Evolutionary conservation across 2,888 invertebrate species (phyloP).

Genomic region (Malthinus seriepunctatus): DNA sequence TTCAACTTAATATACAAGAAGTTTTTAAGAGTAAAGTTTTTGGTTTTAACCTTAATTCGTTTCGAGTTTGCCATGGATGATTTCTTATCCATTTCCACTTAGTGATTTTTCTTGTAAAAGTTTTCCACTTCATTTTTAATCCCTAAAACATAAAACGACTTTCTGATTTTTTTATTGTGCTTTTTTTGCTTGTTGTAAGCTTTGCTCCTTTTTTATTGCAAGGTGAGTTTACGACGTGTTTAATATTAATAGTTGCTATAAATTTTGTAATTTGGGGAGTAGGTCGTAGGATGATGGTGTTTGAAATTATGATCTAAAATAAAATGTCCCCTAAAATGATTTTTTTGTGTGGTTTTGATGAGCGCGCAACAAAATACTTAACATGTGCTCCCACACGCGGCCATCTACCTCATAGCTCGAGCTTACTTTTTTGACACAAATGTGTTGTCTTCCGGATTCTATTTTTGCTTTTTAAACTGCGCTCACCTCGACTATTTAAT

Average conservation of each 20-base stretch:
- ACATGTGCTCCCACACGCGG: constrained; percentile 34
- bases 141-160: background rate
- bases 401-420: constrained; percentile 36
- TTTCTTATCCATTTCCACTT: background rate
- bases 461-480: constrained; percentile 37
- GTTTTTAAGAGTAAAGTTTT: no score
- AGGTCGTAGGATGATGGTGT: background rate
- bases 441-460: constrained; percentile 49
- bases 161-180: background rate
- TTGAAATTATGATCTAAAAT: background rate
- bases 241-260: constrained; percentile 15
- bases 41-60: no score
- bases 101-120: constrained; percentile 1
- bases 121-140: constrained; percentile 2
- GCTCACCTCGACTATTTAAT: constrained; percentile 25
- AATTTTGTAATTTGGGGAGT: constrained; percentile 3
- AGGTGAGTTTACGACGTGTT: constrained; percentile 11
- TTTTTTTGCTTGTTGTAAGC: constrained; percentile 2
- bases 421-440: constrained; percentile 43
- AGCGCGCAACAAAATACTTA: constrained; percentile 23
- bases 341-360: constrained; percentile 22
- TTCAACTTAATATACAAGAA: no score
- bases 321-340: constrained; percentile 10
- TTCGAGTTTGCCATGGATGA: background rate
- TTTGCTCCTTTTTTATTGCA: constrained; percentile 2